Conservation (phyloP, 2,888 invertebrate genomes). For the Drosophila subquinaria region DNA sequence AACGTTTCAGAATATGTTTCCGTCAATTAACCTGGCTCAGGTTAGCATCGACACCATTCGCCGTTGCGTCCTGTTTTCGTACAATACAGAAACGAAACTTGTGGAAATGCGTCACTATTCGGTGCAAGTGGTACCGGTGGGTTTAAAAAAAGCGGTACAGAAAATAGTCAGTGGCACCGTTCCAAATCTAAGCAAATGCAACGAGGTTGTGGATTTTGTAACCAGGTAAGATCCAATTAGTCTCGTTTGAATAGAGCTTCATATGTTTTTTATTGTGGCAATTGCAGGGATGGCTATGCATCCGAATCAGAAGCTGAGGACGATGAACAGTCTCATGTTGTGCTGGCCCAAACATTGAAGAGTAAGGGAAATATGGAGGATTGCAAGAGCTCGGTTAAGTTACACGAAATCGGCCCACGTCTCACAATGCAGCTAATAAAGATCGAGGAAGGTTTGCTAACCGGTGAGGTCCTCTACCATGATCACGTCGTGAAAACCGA, state of each 20-base stretch:
- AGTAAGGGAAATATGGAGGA: conserved; percentile 91
- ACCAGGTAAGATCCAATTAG: conserved; percentile 60
- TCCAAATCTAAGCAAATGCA: conserved; percentile 92
- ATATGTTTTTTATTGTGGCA: neutral
- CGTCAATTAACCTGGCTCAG: conserved; percentile 96
- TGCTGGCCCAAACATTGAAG: conserved; percentile 91
- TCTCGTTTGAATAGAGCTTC: neutral
- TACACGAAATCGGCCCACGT: conserved; percentile 96
- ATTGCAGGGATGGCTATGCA: conserved; percentile 86
- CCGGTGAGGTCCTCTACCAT: conserved; percentile 97
- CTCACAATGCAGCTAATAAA: conserved; percentile 90
- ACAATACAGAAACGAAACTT: conserved; percentile 92
- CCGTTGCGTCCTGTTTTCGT: conserved; percentile 96
- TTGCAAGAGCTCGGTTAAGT: conserved; percentile 91
- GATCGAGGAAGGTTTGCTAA: conserved; percentile 96
- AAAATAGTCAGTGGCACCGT: conserved; percentile 96
- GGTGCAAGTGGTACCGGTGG: conserved; percentile 96
- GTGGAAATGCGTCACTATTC: conserved; percentile 98
- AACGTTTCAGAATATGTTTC: conserved; percentile 99
- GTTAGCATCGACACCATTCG: conserved; percentile 94
- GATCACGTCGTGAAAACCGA: conserved; percentile 94
- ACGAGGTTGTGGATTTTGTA: conserved; percentile 85
- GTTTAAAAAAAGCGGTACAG: conserved; percentile 95
- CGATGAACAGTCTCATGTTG: conserved; percentile 92
- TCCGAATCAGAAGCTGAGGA: conserved; percentile 98